These are phyloP conservation scores for Batillaria attramentaria DNA, from an alignment of 1,140 invertebrate species.

Conservation along the genomic window DNA sequence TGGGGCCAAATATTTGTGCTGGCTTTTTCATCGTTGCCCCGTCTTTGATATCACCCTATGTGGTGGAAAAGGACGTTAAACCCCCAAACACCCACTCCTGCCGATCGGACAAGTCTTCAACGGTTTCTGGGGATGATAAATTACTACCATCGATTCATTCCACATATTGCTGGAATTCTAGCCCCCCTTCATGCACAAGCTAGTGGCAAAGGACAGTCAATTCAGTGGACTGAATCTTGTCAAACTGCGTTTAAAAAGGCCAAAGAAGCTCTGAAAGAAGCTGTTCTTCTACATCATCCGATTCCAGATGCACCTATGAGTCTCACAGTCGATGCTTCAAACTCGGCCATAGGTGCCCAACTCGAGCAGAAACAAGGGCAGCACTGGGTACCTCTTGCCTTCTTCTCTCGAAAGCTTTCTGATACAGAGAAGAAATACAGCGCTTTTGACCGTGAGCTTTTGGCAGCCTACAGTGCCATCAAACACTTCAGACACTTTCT, in stretches of 20 bases:
- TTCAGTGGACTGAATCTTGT: constrained; percentile 8
- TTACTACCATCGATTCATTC: constrained; percentile 24
- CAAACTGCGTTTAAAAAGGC: constrained; percentile 16
- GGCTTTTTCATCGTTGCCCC: no score
- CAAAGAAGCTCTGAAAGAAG: background rate
- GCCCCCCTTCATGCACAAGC: constrained; percentile 4
- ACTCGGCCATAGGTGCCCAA: no score
- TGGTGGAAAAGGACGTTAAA: no score
- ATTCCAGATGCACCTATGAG: no score
- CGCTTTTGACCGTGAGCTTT: background rate
- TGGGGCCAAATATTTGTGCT: no score
- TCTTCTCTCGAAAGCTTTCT: constrained; percentile 22
- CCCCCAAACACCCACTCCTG: no score
- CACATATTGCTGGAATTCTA: background rate
- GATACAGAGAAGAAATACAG: constrained; percentile 12
- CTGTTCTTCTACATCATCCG: constrained; percentile 9
- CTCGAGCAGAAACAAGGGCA: no score
- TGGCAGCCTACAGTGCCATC: constrained; percentile 19
- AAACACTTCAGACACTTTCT: constrained; percentile 27
- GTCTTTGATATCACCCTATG: no score
- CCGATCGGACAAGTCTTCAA: no score
- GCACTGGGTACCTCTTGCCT: no score
- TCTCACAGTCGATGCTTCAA: no score
- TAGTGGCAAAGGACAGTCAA: constrained; percentile 20
- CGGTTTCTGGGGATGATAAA: constrained; percentile 27